Evolutionary conservation across 2,113 vertebrate genomes (phyloP).

Genomic region (Microtus richardsoni): DNA sequence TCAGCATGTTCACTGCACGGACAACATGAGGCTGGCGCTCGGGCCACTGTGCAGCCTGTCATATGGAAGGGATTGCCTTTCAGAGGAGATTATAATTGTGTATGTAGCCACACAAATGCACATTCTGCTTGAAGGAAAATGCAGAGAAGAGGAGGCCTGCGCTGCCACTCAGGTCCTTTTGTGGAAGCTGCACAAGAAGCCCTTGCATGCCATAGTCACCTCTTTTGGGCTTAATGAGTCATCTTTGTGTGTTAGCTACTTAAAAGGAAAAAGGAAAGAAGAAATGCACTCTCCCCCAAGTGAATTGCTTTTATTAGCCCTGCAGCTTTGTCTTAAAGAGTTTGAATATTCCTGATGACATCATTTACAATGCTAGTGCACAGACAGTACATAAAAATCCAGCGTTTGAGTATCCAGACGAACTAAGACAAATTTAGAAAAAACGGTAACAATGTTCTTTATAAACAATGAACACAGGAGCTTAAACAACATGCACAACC

Average conservation of each 20-base stretch:
- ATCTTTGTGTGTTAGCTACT: conserved; percentile 73
- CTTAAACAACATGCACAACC: conserved; percentile 46
- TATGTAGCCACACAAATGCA: conserved; percentile 77
- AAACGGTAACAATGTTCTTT: conserved; percentile 59
- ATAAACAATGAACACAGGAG: conserved; percentile 50
- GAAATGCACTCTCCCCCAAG: conserved; percentile 51
- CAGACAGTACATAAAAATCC: conserved; percentile 77
- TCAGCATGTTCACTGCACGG: conserved; percentile 70
- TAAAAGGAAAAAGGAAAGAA: conserved; percentile 32
- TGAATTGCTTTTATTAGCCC: conserved; percentile 67
- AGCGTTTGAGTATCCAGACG: conserved; percentile 49
- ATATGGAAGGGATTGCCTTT: conserved; percentile 80
- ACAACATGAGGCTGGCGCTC: conserved; percentile 70
- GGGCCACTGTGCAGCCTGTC: conserved; percentile 77
- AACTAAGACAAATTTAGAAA: conserved; percentile 66
- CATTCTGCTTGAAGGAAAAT: conserved; percentile 76
- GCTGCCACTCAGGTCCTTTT: conserved; percentile 77
- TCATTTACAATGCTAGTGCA: conserved; percentile 65
- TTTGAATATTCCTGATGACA: conserved; percentile 68
- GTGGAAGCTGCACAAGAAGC: conserved; percentile 72
- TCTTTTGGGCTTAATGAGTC: conserved; percentile 74
- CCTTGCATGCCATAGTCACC: conserved; percentile 66
- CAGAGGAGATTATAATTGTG: conserved; percentile 79
- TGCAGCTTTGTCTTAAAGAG: conserved; percentile 64
- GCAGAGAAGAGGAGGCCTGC: conserved; percentile 66